Evolutionary conservation across 2,888 invertebrate genomes (phyloP).

Genomic region (Scelioninae gen. 1): DNA sequence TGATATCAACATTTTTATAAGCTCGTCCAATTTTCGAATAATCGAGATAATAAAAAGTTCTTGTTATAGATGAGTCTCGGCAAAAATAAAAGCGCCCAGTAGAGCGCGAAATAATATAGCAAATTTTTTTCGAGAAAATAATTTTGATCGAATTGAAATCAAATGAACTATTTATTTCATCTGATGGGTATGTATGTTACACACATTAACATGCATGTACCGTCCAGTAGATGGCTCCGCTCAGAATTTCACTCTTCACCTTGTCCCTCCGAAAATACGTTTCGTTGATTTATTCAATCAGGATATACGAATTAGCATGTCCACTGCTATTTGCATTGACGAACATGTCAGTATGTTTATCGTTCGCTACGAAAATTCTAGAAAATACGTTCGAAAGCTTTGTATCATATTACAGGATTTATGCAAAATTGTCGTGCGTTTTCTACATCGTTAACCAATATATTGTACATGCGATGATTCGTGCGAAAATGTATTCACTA

Average conservation of each 20-base stretch:
- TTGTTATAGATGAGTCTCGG: background rate
- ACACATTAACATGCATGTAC: conserved; percentile 43
- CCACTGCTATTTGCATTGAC: conserved; percentile 61
- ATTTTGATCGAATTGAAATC: conserved; percentile 25
- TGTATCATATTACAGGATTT: conserved; percentile 40
- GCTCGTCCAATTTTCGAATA: conserved; percentile 3
- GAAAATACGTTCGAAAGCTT: conserved; percentile 53
- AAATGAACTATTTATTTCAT: conserved; percentile 42
- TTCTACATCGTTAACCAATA: conserved; percentile 39
- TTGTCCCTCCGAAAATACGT: conserved; percentile 75
- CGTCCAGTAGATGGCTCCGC: conserved; percentile 42
- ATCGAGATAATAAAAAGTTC: conserved; percentile 19
- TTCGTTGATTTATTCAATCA: conserved; percentile 78
- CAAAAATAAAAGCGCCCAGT: conserved; percentile 4
- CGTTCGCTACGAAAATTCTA: conserved; percentile 49
- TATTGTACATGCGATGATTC: conserved; percentile 16
- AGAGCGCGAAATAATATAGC: conserved; percentile 11
- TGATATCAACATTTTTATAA: conserved; percentile 35
- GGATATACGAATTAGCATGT: conserved; percentile 78
- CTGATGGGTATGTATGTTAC: conserved; percentile 24
- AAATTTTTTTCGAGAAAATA: conserved; percentile 24
- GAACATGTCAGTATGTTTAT: conserved; percentile 57
- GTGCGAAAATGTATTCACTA: conserved; percentile 3
- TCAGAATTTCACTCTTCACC: conserved; percentile 60
- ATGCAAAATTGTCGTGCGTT: conserved; percentile 38